A percentile compares a stretch with the other conserved stretches of the same genome.
Evolutionary conservation across 1,140 invertebrate genomes (phyloP).

Genomic region (Drosophila kikkawai): DNA sequence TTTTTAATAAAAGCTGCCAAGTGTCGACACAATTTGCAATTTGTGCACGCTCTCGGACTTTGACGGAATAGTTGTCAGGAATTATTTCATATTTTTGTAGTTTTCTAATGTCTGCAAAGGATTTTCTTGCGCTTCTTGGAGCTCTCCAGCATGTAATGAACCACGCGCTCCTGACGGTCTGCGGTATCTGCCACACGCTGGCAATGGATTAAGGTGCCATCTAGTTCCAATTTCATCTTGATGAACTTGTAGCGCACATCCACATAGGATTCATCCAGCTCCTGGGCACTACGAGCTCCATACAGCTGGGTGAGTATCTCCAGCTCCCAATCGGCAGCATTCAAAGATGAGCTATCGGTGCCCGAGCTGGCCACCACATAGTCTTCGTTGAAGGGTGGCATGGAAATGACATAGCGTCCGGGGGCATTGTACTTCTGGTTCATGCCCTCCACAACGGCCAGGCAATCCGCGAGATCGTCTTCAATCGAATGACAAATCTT

Average conservation of each 20-base stretch:
- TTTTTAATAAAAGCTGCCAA: slow-evolving; percentile 75
- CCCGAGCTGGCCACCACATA: not conserved
- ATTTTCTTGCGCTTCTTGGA: slow-evolving; percentile 12
- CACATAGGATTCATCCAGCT: slow-evolving; percentile 46
- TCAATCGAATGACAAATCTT: slow-evolving; percentile 29
- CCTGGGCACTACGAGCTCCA: slow-evolving; percentile 36
- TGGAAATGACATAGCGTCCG: slow-evolving; percentile 19
- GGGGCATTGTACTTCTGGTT: slow-evolving; percentile 51
- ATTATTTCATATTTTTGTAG: not conserved
- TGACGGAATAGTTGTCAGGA: slow-evolving; percentile 25
- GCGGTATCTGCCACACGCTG: slow-evolving; percentile 34
- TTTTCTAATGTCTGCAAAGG: slow-evolving; percentile 41
- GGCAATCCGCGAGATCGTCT: slow-evolving; percentile 39
- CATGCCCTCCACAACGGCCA: slow-evolving; percentile 42
- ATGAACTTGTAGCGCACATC: slow-evolving; percentile 61
- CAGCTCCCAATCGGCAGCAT: slow-evolving; percentile 5
- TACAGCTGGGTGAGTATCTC: not conserved
- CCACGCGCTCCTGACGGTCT: slow-evolving; percentile 30
- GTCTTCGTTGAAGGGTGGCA: slow-evolving; percentile 11
- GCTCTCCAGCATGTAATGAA: slow-evolving; percentile 36
- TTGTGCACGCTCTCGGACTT: slow-evolving; percentile 24
- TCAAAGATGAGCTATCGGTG: slow-evolving; percentile 3
- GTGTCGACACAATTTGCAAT: slow-evolving; percentile 46
- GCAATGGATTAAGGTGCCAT: slow-evolving; percentile 22
- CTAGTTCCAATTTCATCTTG: slow-evolving; percentile 48